Conservation (phyloP, 2,113 vertebrate species). For the Pelvicachromis taeniatus region DNA sequence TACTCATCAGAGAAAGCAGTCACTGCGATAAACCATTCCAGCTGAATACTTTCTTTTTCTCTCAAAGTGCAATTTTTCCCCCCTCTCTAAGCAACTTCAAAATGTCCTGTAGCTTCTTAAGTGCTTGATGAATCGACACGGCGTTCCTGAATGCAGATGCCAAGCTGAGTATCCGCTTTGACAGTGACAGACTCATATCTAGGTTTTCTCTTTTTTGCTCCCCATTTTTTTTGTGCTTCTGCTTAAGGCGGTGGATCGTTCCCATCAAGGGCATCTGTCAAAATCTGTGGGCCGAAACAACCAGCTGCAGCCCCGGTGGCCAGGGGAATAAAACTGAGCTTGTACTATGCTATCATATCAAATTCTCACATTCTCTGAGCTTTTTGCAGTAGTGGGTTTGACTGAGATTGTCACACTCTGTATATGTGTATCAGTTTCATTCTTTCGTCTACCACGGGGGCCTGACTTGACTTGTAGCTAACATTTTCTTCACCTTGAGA, state of each 20-base stretch:
- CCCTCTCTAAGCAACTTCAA: conserved; percentile 18
- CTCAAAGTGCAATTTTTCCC: conserved; percentile 25
- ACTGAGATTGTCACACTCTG: conserved; percentile 2
- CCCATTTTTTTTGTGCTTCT: conserved; percentile 9
- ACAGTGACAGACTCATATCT: conserved; percentile 58
- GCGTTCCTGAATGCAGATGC: conserved; percentile 40
- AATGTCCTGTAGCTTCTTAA: conserved; percentile 16
- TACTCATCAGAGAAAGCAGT: conserved; percentile 5
- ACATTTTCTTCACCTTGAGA: neutral
- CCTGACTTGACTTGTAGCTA: conserved; percentile 6
- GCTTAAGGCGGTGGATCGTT: conserved; percentile 42
- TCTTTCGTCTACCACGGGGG: neutral
- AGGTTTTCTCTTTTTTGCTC: conserved; percentile 16
- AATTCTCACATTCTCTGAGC: conserved; percentile 17
- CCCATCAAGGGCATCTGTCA: conserved; percentile 57
- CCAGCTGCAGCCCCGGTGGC: conserved; percentile 37
- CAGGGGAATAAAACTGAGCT: conserved; percentile 13
- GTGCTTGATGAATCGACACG: conserved; percentile 41
- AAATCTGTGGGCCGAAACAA: conserved; percentile 34
- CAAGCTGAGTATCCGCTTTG: conserved; percentile 31
- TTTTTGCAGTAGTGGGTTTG: conserved; percentile 18
- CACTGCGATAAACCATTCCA: conserved; percentile 1
- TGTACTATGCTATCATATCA: conserved; percentile 13
- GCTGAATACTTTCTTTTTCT: conserved; percentile 7
- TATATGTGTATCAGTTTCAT: neutral